These are phyloP conservation scores for Dasyurus viverrinus DNA, from an alignment of 2,113 vertebrate species.

Conservation along the genomic window DNA sequence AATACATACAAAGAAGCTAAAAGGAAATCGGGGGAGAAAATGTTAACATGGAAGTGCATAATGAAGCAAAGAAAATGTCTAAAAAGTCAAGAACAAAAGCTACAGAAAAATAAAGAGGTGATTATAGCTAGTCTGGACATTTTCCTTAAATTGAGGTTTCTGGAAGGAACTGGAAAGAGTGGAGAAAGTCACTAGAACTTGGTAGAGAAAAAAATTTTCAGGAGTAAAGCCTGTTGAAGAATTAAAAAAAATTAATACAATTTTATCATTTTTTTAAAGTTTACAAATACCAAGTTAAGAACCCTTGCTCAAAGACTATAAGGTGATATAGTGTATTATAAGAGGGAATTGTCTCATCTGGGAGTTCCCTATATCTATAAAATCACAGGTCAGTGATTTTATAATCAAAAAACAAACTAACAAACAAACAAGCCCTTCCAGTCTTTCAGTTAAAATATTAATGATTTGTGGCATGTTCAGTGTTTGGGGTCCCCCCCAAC, in stretches of 20 bases:
- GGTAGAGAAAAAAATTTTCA: neutral
- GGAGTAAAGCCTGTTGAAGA: neutral
- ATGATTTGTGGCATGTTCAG: slow-evolving; percentile 56
- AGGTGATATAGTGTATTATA: neutral
- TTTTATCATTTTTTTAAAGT: neutral
- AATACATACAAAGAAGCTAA: neutral
- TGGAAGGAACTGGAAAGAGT: neutral
- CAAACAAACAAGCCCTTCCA: slow-evolving; percentile 20
- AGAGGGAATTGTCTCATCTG: neutral
- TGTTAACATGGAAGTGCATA: neutral
- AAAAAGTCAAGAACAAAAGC: neutral
- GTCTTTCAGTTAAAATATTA: slow-evolving; percentile 8
- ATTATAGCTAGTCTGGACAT: neutral
- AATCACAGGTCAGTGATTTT: neutral
- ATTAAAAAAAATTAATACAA: neutral
- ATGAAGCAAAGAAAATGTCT: neutral
- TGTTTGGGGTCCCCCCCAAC: slow-evolving; percentile 29
- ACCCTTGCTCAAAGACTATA: neutral
- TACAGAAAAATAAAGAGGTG: neutral
- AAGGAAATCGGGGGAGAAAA: neutral
- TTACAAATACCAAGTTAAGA: neutral
- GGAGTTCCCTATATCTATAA: neutral
- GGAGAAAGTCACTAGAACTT: neutral
- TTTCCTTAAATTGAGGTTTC: neutral
- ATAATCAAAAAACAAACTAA: neutral